A percentile compares a stretch with the other conserved stretches of the same genome.
phyloP scores from a whole-genome alignment of 2,113 vertebrate species.

The Triplophysa tibetana region DNA sequence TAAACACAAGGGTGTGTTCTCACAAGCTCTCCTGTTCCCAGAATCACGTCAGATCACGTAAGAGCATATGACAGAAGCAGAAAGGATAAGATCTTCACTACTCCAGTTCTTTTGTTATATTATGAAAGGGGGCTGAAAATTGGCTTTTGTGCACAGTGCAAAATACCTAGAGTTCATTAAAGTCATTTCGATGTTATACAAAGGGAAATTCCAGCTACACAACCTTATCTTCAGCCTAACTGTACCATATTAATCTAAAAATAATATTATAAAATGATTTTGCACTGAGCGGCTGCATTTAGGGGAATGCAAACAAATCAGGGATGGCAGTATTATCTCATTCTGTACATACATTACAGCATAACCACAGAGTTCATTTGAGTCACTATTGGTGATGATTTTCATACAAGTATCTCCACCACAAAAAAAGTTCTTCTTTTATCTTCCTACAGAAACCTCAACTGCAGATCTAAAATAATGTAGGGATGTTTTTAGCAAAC shows the following conservation, averaged over 20 bases:
- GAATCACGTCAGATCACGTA: constrained; percentile 26
- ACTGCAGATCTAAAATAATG: neutral
- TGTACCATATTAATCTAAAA: neutral
- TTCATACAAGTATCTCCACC: neutral
- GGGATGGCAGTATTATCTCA: neutral
- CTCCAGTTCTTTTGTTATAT: constrained; percentile 29
- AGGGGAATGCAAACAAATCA: neutral
- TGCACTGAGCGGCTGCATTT: neutral
- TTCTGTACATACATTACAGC: too few relatives aligned
- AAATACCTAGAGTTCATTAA: constrained; percentile 21
- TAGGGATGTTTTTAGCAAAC: neutral
- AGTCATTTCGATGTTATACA: constrained; percentile 29
- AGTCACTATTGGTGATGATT: neutral
- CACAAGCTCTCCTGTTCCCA: constrained; percentile 25
- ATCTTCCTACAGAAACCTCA: neutral
- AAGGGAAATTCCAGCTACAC: neutral
- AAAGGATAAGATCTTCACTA: constrained; percentile 34
- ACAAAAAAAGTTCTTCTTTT: neutral
- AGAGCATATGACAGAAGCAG: neutral
- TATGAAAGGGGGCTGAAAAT: constrained; percentile 29
- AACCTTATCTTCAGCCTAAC: too few relatives aligned
- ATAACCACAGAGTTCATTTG: too few relatives aligned
- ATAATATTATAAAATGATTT: neutral
- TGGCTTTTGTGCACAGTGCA: constrained; percentile 11
- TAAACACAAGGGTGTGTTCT: constrained; percentile 20